These are phyloP conservation scores for Dicranocentrus wangi DNA, from an alignment of 2,888 invertebrate genomes.

Conservation along the genomic window DNA sequence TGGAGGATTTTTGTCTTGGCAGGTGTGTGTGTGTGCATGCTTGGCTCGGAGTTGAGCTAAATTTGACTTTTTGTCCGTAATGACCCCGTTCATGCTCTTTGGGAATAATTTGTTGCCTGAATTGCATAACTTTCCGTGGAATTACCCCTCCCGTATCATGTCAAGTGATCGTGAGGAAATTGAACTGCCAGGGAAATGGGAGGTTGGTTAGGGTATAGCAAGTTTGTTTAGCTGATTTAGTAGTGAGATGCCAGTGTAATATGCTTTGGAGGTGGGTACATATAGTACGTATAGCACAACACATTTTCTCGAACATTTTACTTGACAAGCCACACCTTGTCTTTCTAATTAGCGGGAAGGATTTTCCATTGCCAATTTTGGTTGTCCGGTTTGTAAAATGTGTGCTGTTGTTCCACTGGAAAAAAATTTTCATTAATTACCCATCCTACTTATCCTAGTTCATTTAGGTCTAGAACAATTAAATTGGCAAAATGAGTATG, in stretches of 20 bases:
- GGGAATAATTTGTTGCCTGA: slow-evolving; percentile 6
- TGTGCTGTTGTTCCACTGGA: too few species aligned
- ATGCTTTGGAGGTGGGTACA: neutral
- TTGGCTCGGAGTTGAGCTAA: neutral
- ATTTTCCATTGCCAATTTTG: too few species aligned
- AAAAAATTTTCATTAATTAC: too few species aligned
- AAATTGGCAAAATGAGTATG: too few species aligned
- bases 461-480: too few species aligned
- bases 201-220: neutral
- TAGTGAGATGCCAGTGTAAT: too few species aligned
- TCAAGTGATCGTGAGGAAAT: slow-evolving; percentile 26
- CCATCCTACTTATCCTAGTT: too few species aligned
- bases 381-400: too few species aligned
- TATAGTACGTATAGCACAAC: too few species aligned
- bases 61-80: neutral
- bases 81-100: neutral
- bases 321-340: too few species aligned
- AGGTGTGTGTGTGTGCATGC: neutral
- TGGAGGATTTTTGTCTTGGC: neutral
- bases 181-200: slow-evolving; percentile 9
- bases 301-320: too few species aligned
- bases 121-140: slow-evolving; percentile 7
- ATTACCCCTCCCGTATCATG: slow-evolving; percentile 28
- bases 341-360: too few species aligned
- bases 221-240: slow-evolving; percentile 1